Evolutionary conservation across 2,888 invertebrate genomes (phyloP), one percentile per base, ranked within the genome.

Genomic region (Napeogenes sylphis): DNA sequence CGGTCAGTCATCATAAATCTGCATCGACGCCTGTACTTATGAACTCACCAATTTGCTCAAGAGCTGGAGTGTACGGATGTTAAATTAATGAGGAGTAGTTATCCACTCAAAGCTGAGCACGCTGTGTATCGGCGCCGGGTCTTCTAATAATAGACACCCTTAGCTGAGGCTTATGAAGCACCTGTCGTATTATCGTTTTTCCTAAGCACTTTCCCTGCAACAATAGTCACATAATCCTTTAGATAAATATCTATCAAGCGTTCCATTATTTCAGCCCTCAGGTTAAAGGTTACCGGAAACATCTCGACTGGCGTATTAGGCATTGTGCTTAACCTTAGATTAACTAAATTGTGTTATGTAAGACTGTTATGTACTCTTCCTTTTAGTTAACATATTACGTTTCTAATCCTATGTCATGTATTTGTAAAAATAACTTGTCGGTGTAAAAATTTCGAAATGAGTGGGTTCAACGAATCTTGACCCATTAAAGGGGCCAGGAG

Each of bases 101-200:
- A 68, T 62, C 65, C 63, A 63, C 62, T 66, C 60, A 58, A 63
- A 63, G 21, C 60, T 63, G 73, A 67, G 72, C 79, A 75, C 76
- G 79, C 82, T 80, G 81, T 82, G 79, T 75, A 77, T 79, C 80
- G 83, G 83, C 85, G 87, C 84, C 85, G 86, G 69, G 77, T 78
- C 72, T 76, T 82, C 85, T 87, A 87, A 87, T 88, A 88, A 87
- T 89, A 89, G 87, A 77, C 78, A 76, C 74, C 73, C 75, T 58
- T 35, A 42, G 32, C 64, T 71, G 74, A 78, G 83, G 81, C 77
- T 76, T 75, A 74, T 76, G 75, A 77, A 73, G 76, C 76, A 87
- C 87, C 89, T 89, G 89, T 79, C 72, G 79, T 73, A 84, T 85
- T 87, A 87, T 88, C 87, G 83, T 82, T 89, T 89, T 88, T 81